Conservation (phyloP, 2,113 vertebrate species). For the Meles meles region DNA sequence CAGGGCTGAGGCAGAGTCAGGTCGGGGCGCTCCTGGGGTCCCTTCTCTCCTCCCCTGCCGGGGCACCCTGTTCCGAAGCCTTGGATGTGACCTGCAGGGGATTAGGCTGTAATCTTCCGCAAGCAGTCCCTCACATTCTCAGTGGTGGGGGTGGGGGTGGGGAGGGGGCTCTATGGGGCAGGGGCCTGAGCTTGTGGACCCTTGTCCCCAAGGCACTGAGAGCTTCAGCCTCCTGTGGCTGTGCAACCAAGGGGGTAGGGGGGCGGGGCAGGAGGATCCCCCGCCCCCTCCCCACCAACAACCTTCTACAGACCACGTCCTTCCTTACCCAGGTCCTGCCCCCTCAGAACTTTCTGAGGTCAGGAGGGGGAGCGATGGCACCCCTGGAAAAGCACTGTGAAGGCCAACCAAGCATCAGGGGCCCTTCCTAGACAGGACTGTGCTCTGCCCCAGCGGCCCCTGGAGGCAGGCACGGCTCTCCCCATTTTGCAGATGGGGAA, state of each 20-base stretch:
- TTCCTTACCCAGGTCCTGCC: not conserved
- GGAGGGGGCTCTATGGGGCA: not conserved
- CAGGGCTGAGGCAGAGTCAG: not conserved
- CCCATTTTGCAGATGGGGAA: not conserved
- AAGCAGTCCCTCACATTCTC: not conserved
- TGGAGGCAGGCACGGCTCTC: not conserved
- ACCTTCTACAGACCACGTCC: not conserved
- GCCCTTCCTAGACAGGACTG: not conserved
- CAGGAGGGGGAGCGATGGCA: accelerated
- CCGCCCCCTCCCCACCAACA: accelerated
- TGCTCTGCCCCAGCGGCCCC: not conserved
- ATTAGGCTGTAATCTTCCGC: conserved; percentile 46
- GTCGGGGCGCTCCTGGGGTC: not conserved
- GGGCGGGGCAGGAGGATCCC: not conserved
- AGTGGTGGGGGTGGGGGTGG: not conserved
- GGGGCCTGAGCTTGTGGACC: not conserved
- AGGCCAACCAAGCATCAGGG: not conserved
- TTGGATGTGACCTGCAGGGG: not conserved
- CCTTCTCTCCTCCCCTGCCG: not conserved
- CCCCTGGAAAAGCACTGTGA: not conserved
- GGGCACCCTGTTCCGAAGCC: not conserved
- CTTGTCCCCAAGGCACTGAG: not conserved
- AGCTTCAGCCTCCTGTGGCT: not conserved
- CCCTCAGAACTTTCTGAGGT: not conserved
- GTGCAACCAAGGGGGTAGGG: not conserved